These are phyloP conservation scores for Allygus modestus DNA, from an alignment of 2,888 invertebrate genomes.

Conservation along the genomic window DNA sequence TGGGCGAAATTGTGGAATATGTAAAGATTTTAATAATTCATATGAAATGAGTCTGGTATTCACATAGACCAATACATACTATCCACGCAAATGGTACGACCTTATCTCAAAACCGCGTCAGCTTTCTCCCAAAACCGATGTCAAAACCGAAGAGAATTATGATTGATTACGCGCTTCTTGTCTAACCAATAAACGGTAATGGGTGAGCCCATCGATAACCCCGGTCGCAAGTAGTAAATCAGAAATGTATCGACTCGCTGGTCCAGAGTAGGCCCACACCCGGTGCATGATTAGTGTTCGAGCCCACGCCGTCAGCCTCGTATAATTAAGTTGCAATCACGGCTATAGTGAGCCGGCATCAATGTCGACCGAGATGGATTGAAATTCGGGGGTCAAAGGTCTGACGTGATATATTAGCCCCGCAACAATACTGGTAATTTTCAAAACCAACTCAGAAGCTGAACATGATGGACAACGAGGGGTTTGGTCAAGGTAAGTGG, in stretches of 20 bases:
- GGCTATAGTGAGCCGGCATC: constrained; percentile 38
- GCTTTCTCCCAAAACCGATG: constrained; percentile 9
- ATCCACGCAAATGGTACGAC: no score
- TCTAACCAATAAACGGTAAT: neutral
- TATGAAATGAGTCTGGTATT: no score
- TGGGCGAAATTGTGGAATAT: no score
- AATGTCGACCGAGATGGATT: constrained; percentile 32
- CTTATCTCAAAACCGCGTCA: neutral
- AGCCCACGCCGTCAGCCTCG: constrained; percentile 30
- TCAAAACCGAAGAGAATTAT: constrained; percentile 1
- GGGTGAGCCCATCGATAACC: constrained; percentile 20
- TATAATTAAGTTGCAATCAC: constrained; percentile 53
- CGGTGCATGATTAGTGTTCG: constrained; percentile 29
- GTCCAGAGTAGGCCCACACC: constrained; percentile 12
- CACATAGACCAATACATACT: no score
- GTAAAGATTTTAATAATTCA: no score
- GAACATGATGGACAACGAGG: neutral
- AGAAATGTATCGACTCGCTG: constrained; percentile 10
- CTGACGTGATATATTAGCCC: constrained; percentile 44
- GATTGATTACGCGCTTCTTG: constrained; percentile 2
- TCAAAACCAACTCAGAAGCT: constrained; percentile 50
- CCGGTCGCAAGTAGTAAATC: neutral
- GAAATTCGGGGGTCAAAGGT: constrained; percentile 46
- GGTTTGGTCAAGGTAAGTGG: no score
- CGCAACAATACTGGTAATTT: constrained; percentile 44